Conservation (phyloP, 2,888 invertebrate genomes). For the Cataglyphis altisquamis region DNA sequence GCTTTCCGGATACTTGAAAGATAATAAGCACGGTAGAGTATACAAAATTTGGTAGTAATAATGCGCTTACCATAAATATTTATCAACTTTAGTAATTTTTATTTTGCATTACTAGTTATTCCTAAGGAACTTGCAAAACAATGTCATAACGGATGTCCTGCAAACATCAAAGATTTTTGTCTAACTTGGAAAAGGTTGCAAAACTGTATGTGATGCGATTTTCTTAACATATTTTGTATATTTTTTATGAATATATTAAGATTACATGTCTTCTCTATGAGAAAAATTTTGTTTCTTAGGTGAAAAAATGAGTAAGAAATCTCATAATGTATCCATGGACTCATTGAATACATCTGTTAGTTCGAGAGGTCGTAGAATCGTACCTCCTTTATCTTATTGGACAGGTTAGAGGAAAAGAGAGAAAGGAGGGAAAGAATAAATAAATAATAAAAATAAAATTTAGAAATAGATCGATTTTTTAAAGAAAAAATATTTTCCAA, state of each 20-base stretch:
- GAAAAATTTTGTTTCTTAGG: slow-evolving; percentile 5
- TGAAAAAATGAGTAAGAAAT: slow-evolving; percentile 17
- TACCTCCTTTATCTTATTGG: slow-evolving; percentile 80
- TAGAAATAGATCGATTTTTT: slow-evolving; percentile 4
- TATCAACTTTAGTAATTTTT: slow-evolving; percentile 31
- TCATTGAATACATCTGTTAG: slow-evolving; percentile 69
- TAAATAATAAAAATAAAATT: slow-evolving; percentile 21
- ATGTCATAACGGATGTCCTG: slow-evolving; percentile 81
- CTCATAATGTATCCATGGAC: slow-evolving; percentile 57
- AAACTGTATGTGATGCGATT: slow-evolving; percentile 8
- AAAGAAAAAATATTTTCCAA: background rate
- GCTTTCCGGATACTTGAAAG: slow-evolving; percentile 76
- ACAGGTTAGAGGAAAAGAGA: slow-evolving; percentile 64
- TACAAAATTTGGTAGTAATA: background rate
- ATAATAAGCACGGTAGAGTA: slow-evolving; percentile 76
- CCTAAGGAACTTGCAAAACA: slow-evolving; percentile 76
- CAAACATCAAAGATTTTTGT: slow-evolving; percentile 77
- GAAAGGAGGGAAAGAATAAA: background rate
- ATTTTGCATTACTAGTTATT: slow-evolving; percentile 63
- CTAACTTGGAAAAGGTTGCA: slow-evolving; percentile 66
- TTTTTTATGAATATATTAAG: background rate
- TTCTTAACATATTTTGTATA: background rate
- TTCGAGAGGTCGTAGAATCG: slow-evolving; percentile 78
- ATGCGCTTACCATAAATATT: background rate
- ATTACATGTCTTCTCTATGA: background rate